A percentile compares a stretch with the other conserved stretches of the same genome.
phyloP scores from a whole-genome alignment of 2,888 invertebrate genomes.

The Drosophila colorata region DNA sequence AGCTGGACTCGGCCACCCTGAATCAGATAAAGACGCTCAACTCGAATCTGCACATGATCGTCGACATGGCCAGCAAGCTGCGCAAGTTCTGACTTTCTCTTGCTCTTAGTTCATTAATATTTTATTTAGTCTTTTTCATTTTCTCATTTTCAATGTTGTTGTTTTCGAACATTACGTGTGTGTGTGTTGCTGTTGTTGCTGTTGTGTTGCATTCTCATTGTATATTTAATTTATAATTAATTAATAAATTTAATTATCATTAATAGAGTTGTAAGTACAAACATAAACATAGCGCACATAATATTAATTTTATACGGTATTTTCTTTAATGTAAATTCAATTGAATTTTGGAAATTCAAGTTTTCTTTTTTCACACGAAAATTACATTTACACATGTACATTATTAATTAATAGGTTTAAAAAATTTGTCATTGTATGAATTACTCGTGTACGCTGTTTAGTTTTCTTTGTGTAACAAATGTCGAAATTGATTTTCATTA shows the following conservation, averaged over 20 bases:
- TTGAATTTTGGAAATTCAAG: conserved; percentile 51
- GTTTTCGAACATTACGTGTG: conserved; percentile 58
- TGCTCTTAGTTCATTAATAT: conserved; percentile 69
- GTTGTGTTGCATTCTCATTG: conserved; percentile 61
- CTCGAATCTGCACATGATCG: conserved; percentile 80
- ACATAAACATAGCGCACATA: conserved; percentile 72
- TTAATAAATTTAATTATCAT: conserved; percentile 72
- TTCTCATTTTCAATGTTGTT: conserved; percentile 70
- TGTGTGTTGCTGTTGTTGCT: conserved; percentile 47
- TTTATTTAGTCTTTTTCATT: conserved; percentile 77
- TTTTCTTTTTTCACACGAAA: conserved; percentile 43
- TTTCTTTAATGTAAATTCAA: conserved; percentile 52
- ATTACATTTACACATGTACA: conserved; percentile 70
- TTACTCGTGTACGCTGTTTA: conserved; percentile 24
- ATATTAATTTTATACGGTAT: conserved; percentile 27
- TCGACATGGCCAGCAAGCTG: conserved; percentile 73
- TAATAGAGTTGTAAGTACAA: conserved; percentile 63
- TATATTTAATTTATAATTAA: conserved; percentile 71
- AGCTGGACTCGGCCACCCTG: conserved; percentile 75
- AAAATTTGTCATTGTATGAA: conserved; percentile 27
- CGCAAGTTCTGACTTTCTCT: conserved; percentile 3
- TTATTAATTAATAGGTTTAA: conserved; percentile 33
- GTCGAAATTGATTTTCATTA: conserved; percentile 25
- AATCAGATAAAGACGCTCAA: conserved; percentile 82
- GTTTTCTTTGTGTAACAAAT: conserved; percentile 37